These are phyloP conservation scores for Monomorium pharaonis DNA, from an alignment of 1,140 invertebrate species.

Conservation along the genomic window DNA sequence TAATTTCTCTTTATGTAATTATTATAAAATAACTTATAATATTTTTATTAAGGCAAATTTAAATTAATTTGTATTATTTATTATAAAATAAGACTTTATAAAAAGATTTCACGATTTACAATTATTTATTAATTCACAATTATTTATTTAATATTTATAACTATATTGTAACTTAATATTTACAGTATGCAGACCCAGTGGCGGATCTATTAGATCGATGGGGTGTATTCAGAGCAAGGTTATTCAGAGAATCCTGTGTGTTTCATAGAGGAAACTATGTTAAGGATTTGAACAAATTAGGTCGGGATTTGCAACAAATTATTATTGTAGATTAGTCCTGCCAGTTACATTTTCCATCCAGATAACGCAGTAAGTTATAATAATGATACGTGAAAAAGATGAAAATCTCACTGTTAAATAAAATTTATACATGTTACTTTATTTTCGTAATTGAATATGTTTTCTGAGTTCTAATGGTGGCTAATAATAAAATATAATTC, in stretches of 20 bases:
- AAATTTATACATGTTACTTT: background rate
- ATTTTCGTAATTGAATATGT: background rate
- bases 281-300: slow-evolving; percentile 99
- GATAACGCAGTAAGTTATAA: slow-evolving; percentile 97
- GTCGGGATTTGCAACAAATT: slow-evolving; percentile 97
- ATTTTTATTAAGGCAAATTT: no score
- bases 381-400: slow-evolving; percentile 8
- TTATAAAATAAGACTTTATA: no score
- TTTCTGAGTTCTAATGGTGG: background rate
- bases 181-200: slow-evolving; percentile 99
- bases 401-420: background rate
- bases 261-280: slow-evolving; percentile 99
- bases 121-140: no score
- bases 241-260: slow-evolving; percentile 99
- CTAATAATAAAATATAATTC: background rate
- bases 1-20: background rate
- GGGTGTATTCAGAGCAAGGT: slow-evolving; percentile 97
- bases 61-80: no score
- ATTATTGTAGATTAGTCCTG: slow-evolving; percentile 99
- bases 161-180: slow-evolving; percentile 53
- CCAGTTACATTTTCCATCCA: slow-evolving; percentile 99
- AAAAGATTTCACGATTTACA: no score
- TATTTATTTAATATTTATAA: no score
- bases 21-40: background rate
- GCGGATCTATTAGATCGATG: slow-evolving; percentile 99